phyloP scores from a whole-genome alignment of 2,888 invertebrate genomes.

The Lepidochitona cinerea region DNA sequence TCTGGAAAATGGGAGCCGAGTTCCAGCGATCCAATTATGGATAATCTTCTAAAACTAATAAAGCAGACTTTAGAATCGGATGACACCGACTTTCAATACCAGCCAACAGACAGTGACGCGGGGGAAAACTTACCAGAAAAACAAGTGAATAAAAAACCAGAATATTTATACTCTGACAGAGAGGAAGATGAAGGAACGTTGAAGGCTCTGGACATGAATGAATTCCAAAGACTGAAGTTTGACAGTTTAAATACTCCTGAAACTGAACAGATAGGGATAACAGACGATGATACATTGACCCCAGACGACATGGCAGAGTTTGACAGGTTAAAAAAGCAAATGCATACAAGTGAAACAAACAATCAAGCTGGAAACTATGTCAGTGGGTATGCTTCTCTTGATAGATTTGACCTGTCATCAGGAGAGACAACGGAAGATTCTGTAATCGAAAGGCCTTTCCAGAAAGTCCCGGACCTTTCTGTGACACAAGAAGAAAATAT shows the following conservation, averaged over 20 bases:
- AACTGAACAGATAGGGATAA: neutral
- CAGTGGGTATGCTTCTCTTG: neutral
- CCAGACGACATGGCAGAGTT: neutral
- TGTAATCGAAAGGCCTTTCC: neutral
- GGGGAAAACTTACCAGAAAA: neutral
- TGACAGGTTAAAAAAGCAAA: neutral
- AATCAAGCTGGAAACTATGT: neutral
- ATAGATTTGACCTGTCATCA: neutral
- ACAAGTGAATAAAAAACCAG: neutral
- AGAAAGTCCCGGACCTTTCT: neutral
- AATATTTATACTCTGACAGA: neutral
- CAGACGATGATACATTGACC: neutral
- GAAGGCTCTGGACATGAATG: neutral
- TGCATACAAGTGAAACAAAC: neutral
- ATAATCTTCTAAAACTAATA: neutral
- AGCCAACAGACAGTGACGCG: neutral
- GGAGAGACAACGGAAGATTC: conserved; percentile 4
- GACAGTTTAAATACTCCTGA: neutral
- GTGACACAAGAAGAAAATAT: neutral
- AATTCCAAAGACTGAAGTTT: neutral
- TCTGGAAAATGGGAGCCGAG: neutral
- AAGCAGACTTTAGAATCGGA: neutral
- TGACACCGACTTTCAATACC: neutral
- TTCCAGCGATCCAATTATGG: neutral
- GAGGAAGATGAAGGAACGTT: neutral